These are phyloP conservation scores for Suncus etruscus DNA, from an alignment of 2,113 vertebrate species.

Conservation along the genomic window DNA sequence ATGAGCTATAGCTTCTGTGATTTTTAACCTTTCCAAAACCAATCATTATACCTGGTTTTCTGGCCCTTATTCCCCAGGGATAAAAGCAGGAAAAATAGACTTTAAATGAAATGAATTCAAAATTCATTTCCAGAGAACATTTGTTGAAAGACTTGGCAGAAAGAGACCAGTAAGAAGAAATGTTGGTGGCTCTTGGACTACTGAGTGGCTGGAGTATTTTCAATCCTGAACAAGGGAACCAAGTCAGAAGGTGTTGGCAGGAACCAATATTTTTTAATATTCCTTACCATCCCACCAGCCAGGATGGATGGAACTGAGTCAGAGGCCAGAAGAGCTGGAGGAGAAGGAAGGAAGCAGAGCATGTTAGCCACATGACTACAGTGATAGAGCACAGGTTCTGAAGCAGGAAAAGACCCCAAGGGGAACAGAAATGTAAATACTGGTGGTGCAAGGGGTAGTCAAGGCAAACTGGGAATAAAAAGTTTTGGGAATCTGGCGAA, in stretches of 20 bases:
- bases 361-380: slow-evolving; percentile 76
- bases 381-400: slow-evolving; percentile 72
- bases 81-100: background rate
- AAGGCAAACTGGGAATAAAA: slow-evolving; percentile 77
- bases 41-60: background rate
- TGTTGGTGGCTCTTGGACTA: background rate
- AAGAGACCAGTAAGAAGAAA: background rate
- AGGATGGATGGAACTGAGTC: slow-evolving; percentile 75
- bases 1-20: background rate
- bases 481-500: slow-evolving; percentile 72
- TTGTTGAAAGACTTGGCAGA: background rate
- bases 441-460: slow-evolving; percentile 71
- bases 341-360: slow-evolving; percentile 77
- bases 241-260: slow-evolving; percentile 40
- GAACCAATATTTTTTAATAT: background rate
- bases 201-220: background rate
- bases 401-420: slow-evolving; percentile 81
- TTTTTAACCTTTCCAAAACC: slow-evolving; percentile 23
- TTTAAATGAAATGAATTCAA: background rate
- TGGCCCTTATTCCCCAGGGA: background rate
- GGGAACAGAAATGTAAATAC: slow-evolving; percentile 83
- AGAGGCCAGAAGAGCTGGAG: slow-evolving; percentile 66
- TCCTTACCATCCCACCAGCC: slow-evolving; percentile 56
- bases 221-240: background rate
- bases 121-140: background rate